Conservation (phyloP, 2,888 invertebrate species). For the Hylaea fasciaria region DNA sequence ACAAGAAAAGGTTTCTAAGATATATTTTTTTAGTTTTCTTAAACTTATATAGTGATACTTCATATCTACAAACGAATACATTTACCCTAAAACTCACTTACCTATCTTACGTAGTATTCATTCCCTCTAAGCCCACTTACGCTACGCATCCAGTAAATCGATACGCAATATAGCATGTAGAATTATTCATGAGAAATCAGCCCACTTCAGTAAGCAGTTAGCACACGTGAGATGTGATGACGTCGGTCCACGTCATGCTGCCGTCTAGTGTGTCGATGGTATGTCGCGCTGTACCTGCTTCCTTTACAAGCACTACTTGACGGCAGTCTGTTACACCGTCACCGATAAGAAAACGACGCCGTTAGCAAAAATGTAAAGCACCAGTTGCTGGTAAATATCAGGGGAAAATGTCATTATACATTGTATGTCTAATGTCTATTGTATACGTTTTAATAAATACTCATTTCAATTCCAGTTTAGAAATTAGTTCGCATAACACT, state of each 20-base stretch:
- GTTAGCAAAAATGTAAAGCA: background rate
- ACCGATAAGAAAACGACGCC: slow-evolving; percentile 9
- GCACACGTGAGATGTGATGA: slow-evolving; percentile 21
- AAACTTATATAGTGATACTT: too few species aligned
- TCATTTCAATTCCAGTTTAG: too few species aligned
- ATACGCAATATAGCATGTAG: slow-evolving; percentile 4
- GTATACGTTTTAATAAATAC: too few species aligned
- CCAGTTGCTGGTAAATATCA: background rate
- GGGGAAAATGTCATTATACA: too few species aligned
- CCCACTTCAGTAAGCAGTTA: slow-evolving; percentile 27
- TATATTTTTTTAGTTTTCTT: too few species aligned
- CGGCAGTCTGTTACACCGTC: slow-evolving; percentile 21
- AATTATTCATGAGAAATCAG: slow-evolving; percentile 31
- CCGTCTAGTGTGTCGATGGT: background rate
- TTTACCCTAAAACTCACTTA: slow-evolving; percentile 23
- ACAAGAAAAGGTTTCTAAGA: too few species aligned
- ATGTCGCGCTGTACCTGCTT: slow-evolving; percentile 7
- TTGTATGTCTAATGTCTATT: too few species aligned
- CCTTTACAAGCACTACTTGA: slow-evolving; percentile 24
- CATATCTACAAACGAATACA: slow-evolving; percentile 11
- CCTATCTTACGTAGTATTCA: too few species aligned
- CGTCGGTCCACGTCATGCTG: slow-evolving; percentile 22
- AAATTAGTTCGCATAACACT: too few species aligned
- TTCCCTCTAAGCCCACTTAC: too few species aligned
- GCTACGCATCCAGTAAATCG: slow-evolving; percentile 14